phyloP scores from a whole-genome alignment of 2,113 vertebrate species.

The Nestor notabilis region DNA sequence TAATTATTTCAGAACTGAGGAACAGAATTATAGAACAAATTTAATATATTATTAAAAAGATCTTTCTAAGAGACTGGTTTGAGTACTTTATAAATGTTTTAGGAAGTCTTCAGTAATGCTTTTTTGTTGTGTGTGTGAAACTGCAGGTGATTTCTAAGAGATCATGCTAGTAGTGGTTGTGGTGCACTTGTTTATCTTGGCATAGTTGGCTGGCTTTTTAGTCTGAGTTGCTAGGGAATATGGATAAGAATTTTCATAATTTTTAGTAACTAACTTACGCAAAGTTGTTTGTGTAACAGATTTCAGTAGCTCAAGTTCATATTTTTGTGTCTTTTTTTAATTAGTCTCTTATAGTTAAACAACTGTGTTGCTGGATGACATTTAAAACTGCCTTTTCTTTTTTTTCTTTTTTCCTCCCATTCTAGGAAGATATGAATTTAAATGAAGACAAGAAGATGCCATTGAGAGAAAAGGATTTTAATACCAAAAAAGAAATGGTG shows the following conservation, averaged over 20 bases:
- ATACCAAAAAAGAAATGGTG: slow-evolving; percentile 96
- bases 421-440: slow-evolving; percentile 99
- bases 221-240: background rate
- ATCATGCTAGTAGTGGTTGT: background rate
- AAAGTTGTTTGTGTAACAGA: background rate
- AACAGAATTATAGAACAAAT: background rate
- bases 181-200: background rate
- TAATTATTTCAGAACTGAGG: background rate
- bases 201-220: background rate
- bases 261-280: background rate
- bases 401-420: background rate
- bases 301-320: background rate
- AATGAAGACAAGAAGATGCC: slow-evolving; percentile 96
- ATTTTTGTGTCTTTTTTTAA: background rate
- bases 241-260: background rate
- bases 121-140: background rate
- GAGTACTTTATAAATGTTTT: background rate
- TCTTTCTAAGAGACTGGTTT: background rate
- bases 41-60: background rate
- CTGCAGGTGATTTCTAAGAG: background rate
- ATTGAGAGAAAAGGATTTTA: slow-evolving; percentile 92
- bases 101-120: background rate
- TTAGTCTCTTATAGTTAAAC: background rate
- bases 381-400: background rate
- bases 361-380: background rate